Conservation (phyloP, 2,113 vertebrate genomes). For the Percopsis transmontana region DNA sequence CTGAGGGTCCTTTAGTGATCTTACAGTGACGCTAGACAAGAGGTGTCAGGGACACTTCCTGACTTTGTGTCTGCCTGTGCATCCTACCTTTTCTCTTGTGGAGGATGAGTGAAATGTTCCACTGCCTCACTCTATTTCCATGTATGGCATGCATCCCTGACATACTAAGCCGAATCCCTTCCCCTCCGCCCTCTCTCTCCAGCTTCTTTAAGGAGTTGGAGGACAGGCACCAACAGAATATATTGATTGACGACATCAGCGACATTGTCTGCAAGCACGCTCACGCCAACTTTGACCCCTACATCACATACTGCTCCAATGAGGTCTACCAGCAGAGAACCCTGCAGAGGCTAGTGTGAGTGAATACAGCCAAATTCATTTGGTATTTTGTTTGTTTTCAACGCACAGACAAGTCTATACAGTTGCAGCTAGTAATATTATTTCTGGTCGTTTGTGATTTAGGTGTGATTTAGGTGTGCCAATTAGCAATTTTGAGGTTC, state of each 20-base stretch:
- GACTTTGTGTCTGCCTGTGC: conserved; percentile 35
- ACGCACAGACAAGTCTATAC: no score
- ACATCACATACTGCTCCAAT: conserved; percentile 95
- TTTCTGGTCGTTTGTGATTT: no score
- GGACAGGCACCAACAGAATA: conserved; percentile 86
- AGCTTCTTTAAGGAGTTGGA: conserved; percentile 96
- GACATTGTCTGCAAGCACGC: conserved; percentile 90
- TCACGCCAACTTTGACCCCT: conserved; percentile 89
- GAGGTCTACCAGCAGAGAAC: conserved; percentile 98
- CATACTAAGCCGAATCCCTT: conserved; percentile 15
- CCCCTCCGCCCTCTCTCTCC: background rate
- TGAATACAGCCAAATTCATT: conserved; percentile 11
- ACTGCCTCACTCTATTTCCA: background rate
- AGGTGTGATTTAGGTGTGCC: no score
- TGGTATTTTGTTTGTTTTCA: no score
- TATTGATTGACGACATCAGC: conserved; percentile 90
- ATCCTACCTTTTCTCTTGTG: conserved; percentile 17
- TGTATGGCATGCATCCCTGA: background rate
- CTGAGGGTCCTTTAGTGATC: conserved; percentile 47
- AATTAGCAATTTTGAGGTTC: no score
- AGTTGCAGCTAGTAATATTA: no score
- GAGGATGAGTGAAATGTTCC: conserved; percentile 7
- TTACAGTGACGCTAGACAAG: conserved; percentile 16
- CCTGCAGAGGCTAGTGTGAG: conserved; percentile 91
- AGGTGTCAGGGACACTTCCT: conserved; percentile 43